Conservation (phyloP, 2,113 vertebrate genomes). For the Dryoscopus gambensis region DNA sequence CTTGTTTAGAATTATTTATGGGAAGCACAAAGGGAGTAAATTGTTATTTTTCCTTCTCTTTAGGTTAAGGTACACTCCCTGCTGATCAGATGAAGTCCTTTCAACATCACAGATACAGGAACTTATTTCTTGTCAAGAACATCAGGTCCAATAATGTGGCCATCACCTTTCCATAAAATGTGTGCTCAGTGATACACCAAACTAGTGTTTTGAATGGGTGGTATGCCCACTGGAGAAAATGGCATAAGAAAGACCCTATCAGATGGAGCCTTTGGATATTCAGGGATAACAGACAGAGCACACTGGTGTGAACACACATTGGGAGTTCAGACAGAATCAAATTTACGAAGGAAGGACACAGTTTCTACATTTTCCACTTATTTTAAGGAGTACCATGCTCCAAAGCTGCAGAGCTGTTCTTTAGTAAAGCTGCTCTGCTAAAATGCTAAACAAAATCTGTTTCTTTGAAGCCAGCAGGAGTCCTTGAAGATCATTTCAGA, state of each 20-base stretch:
- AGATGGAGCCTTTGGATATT: background rate
- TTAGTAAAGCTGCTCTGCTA: slow-evolving; percentile 64
- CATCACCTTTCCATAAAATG: background rate
- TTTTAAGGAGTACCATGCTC: slow-evolving; percentile 35
- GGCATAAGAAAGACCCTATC: background rate
- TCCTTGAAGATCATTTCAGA: slow-evolving; percentile 61
- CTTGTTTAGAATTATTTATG: background rate
- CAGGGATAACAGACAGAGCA: background rate
- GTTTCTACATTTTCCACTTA: slow-evolving; percentile 49
- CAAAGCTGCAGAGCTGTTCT: slow-evolving; percentile 58
- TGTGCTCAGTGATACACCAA: background rate
- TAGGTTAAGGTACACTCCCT: background rate
- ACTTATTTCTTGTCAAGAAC: background rate
- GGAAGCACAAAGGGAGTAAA: background rate
- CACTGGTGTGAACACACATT: slow-evolving; percentile 20
- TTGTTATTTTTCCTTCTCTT: background rate
- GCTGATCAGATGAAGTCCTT: background rate
- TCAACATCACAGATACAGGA: background rate
- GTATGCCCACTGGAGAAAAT: background rate
- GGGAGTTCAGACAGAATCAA: slow-evolving; percentile 38
- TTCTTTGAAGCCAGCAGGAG: slow-evolving; percentile 63
- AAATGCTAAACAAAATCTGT: slow-evolving; percentile 69
- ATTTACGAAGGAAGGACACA: slow-evolving; percentile 43
- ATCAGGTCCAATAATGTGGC: background rate
- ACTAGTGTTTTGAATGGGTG: background rate